Conservation (phyloP, 2,797 vertebrate species). For the Semotilus atromaculatus region DNA sequence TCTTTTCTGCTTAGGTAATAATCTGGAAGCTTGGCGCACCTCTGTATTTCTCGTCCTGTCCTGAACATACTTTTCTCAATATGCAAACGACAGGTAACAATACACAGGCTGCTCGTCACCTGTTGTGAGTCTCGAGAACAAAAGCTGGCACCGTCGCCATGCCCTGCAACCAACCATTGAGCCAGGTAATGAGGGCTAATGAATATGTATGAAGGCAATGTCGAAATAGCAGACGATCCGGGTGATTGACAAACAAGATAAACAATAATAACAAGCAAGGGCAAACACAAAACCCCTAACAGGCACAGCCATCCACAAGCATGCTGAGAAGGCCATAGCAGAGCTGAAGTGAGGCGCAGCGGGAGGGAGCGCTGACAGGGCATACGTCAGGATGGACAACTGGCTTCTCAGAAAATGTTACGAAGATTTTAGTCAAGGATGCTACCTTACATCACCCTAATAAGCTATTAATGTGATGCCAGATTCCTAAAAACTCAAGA, state of each 20-base stretch:
- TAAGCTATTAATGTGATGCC: conserved; percentile 37
- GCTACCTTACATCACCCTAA: conserved; percentile 38
- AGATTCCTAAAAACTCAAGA: conserved; percentile 22
- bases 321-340: conserved; percentile 71
- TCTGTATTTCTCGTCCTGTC: conserved; percentile 73
- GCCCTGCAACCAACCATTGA: conserved; percentile 71
- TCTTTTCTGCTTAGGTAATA: conserved; percentile 71
- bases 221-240: conserved; percentile 64
- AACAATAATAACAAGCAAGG: conserved; percentile 82
- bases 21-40: conserved; percentile 68
- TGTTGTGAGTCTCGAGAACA: conserved; percentile 76
- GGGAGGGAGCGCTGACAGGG: conserved; percentile 56
- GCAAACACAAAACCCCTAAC: conserved; percentile 63
- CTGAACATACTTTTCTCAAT: conserved; percentile 77
- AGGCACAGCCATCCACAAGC: conserved; percentile 61
- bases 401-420: conserved; percentile 28
- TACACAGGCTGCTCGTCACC: conserved; percentile 73
- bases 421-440: conserved; percentile 31
- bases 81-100: conserved; percentile 74
- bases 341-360: conserved; percentile 58
- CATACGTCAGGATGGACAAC: conserved; percentile 13
- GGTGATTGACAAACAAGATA: conserved; percentile 84
- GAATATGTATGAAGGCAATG: conserved; percentile 76
- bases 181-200: conserved; percentile 74
- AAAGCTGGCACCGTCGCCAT: conserved; percentile 69